These are phyloP conservation scores for Leptinotarsa tumamoca DNA, from an alignment of 2,888 invertebrate genomes.

Conservation along the genomic window DNA sequence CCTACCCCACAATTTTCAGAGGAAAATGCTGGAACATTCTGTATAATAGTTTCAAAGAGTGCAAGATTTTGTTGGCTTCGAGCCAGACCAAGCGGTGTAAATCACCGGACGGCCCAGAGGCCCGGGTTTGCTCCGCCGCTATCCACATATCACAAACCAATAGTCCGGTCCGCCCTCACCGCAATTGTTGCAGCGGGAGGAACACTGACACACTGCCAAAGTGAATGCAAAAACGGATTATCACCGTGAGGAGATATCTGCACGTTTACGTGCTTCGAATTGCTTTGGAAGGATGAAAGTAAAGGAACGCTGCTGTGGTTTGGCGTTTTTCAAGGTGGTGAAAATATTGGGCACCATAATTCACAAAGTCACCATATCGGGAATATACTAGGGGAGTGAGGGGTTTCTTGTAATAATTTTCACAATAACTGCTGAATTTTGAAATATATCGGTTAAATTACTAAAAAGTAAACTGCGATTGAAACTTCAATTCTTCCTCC, in stretches of 20 bases:
- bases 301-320: too few species aligned
- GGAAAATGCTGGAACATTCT: neutral
- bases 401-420: too few species aligned
- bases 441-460: too few species aligned
- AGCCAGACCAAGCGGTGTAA: slow-evolving; percentile 56
- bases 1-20: too few species aligned
- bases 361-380: too few species aligned
- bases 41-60: neutral
- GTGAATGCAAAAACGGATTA: slow-evolving; percentile 9
- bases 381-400: too few species aligned
- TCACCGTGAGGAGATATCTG: neutral
- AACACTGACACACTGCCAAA: slow-evolving; percentile 21
- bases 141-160: slow-evolving; percentile 40
- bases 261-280: neutral
- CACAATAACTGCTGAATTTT: too few species aligned
- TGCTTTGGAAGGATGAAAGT: neutral
- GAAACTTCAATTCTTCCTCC: too few species aligned
- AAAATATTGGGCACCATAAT: too few species aligned
- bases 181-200: slow-evolving; percentile 34
- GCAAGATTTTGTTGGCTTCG: slow-evolving; percentile 50
- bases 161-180: slow-evolving; percentile 26
- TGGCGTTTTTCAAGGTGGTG: neutral
- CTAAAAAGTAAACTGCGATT: too few species aligned
- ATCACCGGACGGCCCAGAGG: slow-evolving; percentile 47
- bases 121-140: slow-evolving; percentile 34